A percentile compares a stretch with the other conserved stretches of the same genome.
These are phyloP conservation scores for Sitophilus oryzae DNA, from an alignment of 1,140 invertebrate species.

Conservation along the genomic window DNA sequence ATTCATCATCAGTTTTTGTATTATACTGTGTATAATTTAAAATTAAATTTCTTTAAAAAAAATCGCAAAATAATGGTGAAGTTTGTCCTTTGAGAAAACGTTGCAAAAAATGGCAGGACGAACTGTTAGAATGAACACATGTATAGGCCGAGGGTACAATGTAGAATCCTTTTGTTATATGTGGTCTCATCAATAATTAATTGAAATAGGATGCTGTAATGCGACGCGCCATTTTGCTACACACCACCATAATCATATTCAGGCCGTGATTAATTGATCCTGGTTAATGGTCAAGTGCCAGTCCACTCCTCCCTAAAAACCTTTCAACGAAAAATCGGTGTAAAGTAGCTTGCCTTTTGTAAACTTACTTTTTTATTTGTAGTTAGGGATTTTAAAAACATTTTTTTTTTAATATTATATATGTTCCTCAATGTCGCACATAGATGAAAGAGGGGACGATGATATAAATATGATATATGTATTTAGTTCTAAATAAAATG, in stretches of 20 bases:
- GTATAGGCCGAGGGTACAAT: slow-evolving; percentile 6
- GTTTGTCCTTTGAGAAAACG: neutral
- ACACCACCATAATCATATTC: slow-evolving; percentile 20
- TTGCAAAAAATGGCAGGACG: neutral
- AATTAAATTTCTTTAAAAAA: no score
- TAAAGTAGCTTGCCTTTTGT: neutral
- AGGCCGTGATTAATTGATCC: slow-evolving; percentile 21
- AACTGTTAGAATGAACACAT: neutral
- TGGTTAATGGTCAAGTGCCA: slow-evolving; percentile 20
- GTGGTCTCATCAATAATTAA: slow-evolving; percentile 22
- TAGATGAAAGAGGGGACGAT: no score
- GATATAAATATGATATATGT: no score
- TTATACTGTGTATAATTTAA: no score
- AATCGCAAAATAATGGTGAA: no score
- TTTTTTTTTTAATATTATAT: neutral
- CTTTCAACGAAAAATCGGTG: neutral
- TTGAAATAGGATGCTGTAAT: slow-evolving; percentile 25
- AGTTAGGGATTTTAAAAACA: neutral
- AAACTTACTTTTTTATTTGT: neutral
- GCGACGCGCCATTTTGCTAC: slow-evolving; percentile 23
- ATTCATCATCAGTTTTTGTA: no score
- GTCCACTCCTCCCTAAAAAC: slow-evolving; percentile 8
- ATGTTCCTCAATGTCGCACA: no score
- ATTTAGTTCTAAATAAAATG: no score
- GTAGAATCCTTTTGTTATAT: slow-evolving; percentile 21